Evolutionary conservation across 2,797 vertebrate species (phyloP).

Genomic region (Enteromius treurensis): DNA sequence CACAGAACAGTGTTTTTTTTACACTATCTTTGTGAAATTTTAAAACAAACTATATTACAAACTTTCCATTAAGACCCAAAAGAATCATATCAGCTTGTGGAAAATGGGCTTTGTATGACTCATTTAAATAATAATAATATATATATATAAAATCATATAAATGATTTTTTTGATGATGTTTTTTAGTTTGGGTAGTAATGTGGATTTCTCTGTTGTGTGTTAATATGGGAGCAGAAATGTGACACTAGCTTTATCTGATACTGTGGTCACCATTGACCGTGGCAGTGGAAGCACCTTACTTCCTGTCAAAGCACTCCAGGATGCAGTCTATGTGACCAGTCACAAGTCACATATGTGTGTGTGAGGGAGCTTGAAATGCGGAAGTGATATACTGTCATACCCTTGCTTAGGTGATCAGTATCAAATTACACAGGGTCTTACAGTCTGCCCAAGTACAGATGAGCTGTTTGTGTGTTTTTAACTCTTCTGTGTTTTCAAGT

Average conservation of each 20-base stretch:
- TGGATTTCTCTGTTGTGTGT: not conserved
- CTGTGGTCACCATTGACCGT: constrained; percentile 27
- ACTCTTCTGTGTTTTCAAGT: not conserved
- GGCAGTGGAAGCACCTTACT: not conserved
- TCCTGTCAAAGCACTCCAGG: constrained; percentile 30
- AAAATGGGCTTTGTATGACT: too few species aligned
- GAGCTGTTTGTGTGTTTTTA: not conserved
- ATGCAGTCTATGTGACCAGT: constrained; percentile 18
- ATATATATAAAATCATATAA: too few species aligned
- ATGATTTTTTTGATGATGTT: too few species aligned
- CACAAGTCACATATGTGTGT: not conserved
- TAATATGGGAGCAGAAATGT: constrained; percentile 12
- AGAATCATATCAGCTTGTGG: too few species aligned
- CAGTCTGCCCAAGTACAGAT: constrained; percentile 6
- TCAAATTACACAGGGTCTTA: constrained; percentile 27
- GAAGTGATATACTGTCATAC: constrained; percentile 36
- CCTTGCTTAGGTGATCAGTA: constrained; percentile 26
- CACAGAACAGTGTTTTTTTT: too few species aligned
- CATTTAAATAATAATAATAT: too few species aligned
- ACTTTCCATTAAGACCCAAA: too few species aligned
- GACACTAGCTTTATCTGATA: constrained; percentile 20
- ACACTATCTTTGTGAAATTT: too few species aligned
- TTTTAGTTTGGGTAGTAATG: not conserved
- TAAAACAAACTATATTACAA: too few species aligned
- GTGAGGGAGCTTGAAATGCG: not conserved